Conservation (phyloP, 1,140 invertebrate genomes). For the Ips typographus region DNA sequence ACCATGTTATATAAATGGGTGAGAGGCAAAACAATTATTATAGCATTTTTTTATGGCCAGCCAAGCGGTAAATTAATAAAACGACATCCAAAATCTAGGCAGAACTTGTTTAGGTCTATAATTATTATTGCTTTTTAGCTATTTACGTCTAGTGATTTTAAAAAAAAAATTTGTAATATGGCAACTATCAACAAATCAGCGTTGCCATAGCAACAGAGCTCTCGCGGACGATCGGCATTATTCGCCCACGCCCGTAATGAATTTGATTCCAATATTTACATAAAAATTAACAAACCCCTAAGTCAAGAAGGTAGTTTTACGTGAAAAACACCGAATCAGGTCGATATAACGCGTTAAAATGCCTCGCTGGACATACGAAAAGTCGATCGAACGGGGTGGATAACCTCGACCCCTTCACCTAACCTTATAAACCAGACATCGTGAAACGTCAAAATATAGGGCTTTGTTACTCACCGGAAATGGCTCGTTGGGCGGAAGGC, state of each 20-base stretch:
- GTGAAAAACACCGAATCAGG: not conserved
- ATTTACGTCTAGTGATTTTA: not conserved
- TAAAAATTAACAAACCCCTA: not conserved
- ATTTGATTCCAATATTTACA: not conserved
- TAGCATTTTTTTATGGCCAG: not conserved
- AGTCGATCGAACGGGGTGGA: slow-evolving; percentile 6
- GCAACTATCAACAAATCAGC: slow-evolving; percentile 6
- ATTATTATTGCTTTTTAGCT: not conserved
- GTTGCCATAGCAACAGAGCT: slow-evolving; percentile 1
- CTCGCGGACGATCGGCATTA: not conserved
- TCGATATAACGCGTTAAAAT: not conserved
- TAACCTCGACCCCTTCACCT: slow-evolving; percentile 2
- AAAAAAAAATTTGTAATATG: not conserved
- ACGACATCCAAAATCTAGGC: not conserved
- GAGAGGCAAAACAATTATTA: not conserved
- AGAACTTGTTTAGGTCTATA: not conserved
- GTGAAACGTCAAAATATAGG: not conserved
- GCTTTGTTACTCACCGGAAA: slow-evolving; percentile 1
- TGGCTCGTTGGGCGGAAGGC: not conserved
- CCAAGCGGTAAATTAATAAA: not conserved
- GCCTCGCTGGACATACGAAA: not conserved
- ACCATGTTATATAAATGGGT: not conserved
- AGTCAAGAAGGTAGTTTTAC: not conserved
- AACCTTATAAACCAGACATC: not conserved
- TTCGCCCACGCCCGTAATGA: not conserved